Evolutionary conservation across 2,797 vertebrate genomes (phyloP), one percentile per base, ranked within the genome.

Genomic region (Microctenopoma steveboyesi): DNA sequence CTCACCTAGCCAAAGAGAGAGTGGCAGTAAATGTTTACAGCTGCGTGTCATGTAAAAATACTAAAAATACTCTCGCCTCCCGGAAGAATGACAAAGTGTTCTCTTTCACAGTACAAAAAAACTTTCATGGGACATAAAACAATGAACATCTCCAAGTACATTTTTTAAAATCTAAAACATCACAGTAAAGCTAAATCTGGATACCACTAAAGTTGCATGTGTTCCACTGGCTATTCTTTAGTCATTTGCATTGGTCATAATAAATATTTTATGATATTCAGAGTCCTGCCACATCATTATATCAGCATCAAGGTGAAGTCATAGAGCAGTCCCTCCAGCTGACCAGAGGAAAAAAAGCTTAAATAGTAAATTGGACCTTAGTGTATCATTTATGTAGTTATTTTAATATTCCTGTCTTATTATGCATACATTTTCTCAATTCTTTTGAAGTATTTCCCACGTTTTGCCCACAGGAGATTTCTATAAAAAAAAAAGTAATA

Each of bases 11-110:
- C 72, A 72, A 14, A 27, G 61, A 50, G 75, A 74, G 57, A 83
- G 77, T 63, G 83, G 85, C 79, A 78, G 84, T 88, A 83, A 88
- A 88, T 90, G 86, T 90, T 93, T 93, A 91, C 86, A 92, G 86
- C 87, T 84, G 83, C 63, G 54, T 57, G 87, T 72, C 79, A 74
- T 85, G 85, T 88, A 87, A 91, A 91, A 89, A 85, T 74, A 79
- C 90, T 91, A 92, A 94, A 91, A 90, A 91, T 94, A 93, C 40
- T 81, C 66, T 62, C 51, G 27, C 78, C 82, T 76, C 72, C 62
- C 47, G 57, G 74, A 76, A 81, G 79, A 87, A 86, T 68, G 81
- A 85, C 81, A 74, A 65, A 63, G 76, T 76, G 74, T 84, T 83
- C 69, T 78, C 77, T 90, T 86, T 89, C 67, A 87, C 70, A 22